phyloP scores from a whole-genome alignment of 2,113 vertebrate genomes.

The Leptosomus discolor region DNA sequence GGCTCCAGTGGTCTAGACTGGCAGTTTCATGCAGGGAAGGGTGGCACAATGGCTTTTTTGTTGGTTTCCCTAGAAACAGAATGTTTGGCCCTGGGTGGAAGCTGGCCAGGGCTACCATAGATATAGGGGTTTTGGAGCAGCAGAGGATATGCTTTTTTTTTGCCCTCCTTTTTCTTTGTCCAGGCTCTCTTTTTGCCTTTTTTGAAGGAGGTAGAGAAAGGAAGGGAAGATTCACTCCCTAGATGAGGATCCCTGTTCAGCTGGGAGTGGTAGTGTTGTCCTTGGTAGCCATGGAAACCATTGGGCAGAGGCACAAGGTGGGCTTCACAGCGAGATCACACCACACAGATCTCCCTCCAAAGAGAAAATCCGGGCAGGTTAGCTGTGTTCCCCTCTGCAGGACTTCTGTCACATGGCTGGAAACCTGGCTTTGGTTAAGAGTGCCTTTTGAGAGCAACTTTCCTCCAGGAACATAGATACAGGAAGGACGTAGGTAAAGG shows the following conservation, averaged over 20 bases:
- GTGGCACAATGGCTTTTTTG: fast-evolving
- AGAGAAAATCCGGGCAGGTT: fast-evolving
- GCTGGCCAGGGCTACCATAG: not conserved
- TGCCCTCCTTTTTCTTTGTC: not conserved
- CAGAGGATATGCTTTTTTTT: fast-evolving
- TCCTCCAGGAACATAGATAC: not conserved
- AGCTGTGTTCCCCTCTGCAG: not conserved
- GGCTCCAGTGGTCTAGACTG: not conserved
- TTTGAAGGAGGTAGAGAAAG: not conserved
- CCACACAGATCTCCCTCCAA: not conserved
- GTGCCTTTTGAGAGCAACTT: not conserved
- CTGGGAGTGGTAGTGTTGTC: not conserved
- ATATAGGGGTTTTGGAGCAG: not conserved
- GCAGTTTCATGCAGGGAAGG: not conserved
- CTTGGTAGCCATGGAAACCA: not conserved
- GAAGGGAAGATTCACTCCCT: not conserved
- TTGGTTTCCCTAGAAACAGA: not conserved
- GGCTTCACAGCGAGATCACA: not conserved
- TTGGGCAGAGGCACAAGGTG: fast-evolving
- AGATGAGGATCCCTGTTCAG: not conserved
- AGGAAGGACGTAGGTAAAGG: not conserved
- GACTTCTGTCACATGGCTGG: not conserved
- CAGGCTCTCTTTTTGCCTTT: not conserved
- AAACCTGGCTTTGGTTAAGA: not conserved
- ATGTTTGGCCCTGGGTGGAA: not conserved